Conservation (phyloP, 1,140 invertebrate species). For the Drosophila serrata region DNA sequence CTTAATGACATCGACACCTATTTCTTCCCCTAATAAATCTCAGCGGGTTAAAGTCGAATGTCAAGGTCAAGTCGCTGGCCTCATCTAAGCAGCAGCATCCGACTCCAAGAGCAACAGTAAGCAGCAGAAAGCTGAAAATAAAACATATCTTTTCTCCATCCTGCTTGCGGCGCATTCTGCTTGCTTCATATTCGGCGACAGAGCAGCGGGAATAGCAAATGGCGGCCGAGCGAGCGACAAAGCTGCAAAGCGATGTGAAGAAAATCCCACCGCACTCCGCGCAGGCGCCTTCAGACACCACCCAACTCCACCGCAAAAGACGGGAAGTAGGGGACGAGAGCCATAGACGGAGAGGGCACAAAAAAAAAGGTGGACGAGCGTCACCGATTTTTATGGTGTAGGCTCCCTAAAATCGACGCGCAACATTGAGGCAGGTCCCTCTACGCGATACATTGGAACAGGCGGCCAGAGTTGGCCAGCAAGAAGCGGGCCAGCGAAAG, state of each 20-base stretch:
- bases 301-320: slow-evolving; percentile 28
- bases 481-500: slow-evolving; percentile 30
- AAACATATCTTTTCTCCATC: slow-evolving; percentile 19
- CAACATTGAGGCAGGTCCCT: slow-evolving; percentile 84
- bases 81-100: slow-evolving; percentile 33
- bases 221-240: slow-evolving; percentile 62
- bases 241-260: slow-evolving; percentile 67
- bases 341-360: background rate
- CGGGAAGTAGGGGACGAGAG: background rate
- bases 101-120: background rate
- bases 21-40: background rate
- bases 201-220: slow-evolving; percentile 69
- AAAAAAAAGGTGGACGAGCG: slow-evolving; percentile 44
- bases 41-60: slow-evolving; percentile 29
- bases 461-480: slow-evolving; percentile 60
- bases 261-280: slow-evolving; percentile 35
- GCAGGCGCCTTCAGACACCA: slow-evolving; percentile 54
- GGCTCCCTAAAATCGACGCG: slow-evolving; percentile 72
- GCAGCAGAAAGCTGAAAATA: slow-evolving; percentile 7
- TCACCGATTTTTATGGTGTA: slow-evolving; percentile 51
- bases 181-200: slow-evolving; percentile 81
- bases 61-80: slow-evolving; percentile 51
- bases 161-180: slow-evolving; percentile 69
- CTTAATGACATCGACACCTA: background rate
- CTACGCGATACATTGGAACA: slow-evolving; percentile 78